Percentiles rank a stretch among this genome's conserved stretches.
These are phyloP conservation scores for Timema podura DNA, from an alignment of 2,888 invertebrate genomes.

Conservation along the genomic window DNA sequence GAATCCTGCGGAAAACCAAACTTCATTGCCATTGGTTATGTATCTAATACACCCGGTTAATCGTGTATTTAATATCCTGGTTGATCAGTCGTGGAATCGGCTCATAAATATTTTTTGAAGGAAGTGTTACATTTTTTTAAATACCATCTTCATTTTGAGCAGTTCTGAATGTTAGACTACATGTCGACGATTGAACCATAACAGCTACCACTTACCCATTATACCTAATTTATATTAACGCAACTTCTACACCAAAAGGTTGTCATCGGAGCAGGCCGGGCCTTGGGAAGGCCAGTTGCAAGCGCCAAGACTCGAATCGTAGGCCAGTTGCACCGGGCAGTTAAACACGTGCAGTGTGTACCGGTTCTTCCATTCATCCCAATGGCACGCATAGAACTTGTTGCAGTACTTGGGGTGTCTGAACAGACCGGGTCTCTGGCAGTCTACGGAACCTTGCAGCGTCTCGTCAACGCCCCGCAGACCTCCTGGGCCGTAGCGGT, in stretches of 20 bases:
- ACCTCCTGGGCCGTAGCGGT: conserved; percentile 61
- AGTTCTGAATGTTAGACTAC: too few species aligned
- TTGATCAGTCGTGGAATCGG: too few species aligned
- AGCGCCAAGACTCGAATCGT: conserved; percentile 68
- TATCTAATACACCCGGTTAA: too few species aligned
- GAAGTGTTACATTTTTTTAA: too few species aligned
- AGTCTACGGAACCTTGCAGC: conserved; percentile 50
- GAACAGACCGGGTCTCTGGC: conserved; percentile 53
- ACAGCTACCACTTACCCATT: neutral
- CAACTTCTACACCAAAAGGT: conserved; percentile 52
- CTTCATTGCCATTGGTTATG: too few species aligned
- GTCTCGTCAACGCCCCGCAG: conserved; percentile 56
- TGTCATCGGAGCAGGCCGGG: conserved; percentile 69
- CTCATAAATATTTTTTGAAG: too few species aligned
- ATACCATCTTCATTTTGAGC: too few species aligned
- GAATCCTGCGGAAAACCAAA: too few species aligned
- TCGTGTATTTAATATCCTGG: too few species aligned
- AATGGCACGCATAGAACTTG: conserved; percentile 77
- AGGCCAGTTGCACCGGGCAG: conserved; percentile 73
- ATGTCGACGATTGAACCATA: too few species aligned
- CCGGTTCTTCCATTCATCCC: conserved; percentile 71
- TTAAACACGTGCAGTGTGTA: conserved; percentile 73
- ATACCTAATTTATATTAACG: neutral
- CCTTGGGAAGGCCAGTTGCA: conserved; percentile 81
- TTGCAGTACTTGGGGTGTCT: conserved; percentile 72